Conservation (phyloP, 2,888 invertebrate genomes). For the Microctonus brassicae region DNA sequence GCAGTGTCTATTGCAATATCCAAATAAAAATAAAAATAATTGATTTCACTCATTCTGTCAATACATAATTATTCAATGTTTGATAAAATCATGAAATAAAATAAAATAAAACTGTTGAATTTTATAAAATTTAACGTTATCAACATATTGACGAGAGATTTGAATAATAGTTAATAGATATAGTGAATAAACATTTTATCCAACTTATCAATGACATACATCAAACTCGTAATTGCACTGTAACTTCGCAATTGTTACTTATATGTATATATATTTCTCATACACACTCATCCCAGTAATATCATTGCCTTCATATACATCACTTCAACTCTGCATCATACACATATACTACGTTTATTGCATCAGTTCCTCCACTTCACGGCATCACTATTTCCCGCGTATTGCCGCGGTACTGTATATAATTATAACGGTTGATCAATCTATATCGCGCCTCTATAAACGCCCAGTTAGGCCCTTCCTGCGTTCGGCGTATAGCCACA, state of each 20-base stretch:
- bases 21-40: background rate
- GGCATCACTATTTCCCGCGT: slow-evolving; percentile 20
- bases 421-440: slow-evolving; percentile 36
- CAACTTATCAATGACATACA: background rate
- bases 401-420: slow-evolving; percentile 9
- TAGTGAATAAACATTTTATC: background rate
- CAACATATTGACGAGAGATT: too few relatives aligned
- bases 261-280: background rate
- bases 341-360: background rate
- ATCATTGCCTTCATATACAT: background rate
- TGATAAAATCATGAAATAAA: too few relatives aligned
- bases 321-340: background rate
- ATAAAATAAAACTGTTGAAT: too few relatives aligned
- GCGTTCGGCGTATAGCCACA: slow-evolving; percentile 31
- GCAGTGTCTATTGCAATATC: background rate
- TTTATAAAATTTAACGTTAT: too few relatives aligned
- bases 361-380: background rate
- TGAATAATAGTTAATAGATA: too few relatives aligned
- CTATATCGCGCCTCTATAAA: slow-evolving; percentile 31
- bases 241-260: background rate
- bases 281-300: background rate
- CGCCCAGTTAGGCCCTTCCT: slow-evolving; percentile 35
- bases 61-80: too few relatives aligned
- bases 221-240: background rate
- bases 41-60: background rate